Conservation (phyloP, 1,140 invertebrate genomes). For the Lasaia peninsularis region DNA sequence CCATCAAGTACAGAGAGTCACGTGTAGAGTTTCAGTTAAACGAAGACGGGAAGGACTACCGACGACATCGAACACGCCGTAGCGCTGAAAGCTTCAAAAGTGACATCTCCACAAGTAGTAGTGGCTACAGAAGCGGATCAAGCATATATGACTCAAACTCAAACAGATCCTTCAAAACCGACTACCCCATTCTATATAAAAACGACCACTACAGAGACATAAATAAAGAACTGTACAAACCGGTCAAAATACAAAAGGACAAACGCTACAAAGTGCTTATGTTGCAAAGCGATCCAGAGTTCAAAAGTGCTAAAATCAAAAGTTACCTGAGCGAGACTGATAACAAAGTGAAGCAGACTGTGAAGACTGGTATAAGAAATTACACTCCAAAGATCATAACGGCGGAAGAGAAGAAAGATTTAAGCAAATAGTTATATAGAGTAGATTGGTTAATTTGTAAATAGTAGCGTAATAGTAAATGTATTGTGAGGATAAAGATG, state of each 20-base stretch:
- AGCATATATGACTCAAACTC: slow-evolving; percentile 57
- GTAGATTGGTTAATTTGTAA: slow-evolving; percentile 60
- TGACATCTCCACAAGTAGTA: slow-evolving; percentile 64
- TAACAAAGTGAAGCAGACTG: slow-evolving; percentile 50
- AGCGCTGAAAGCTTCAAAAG: slow-evolving; percentile 66
- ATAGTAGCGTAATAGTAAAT: slow-evolving; percentile 66
- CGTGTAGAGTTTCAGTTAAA: slow-evolving; percentile 37
- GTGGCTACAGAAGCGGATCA: slow-evolving; percentile 66
- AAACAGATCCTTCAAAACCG: slow-evolving; percentile 60
- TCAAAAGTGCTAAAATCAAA: slow-evolving; percentile 80
- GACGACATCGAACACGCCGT: slow-evolving; percentile 48
- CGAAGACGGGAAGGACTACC: slow-evolving; percentile 56
- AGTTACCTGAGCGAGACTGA: slow-evolving; percentile 79
- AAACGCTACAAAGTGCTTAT: slow-evolving; percentile 69
- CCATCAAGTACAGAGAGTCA: slow-evolving; percentile 41
- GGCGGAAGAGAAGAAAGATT: slow-evolving; percentile 66
- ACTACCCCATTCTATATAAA: slow-evolving; percentile 71
- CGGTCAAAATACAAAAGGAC: slow-evolving; percentile 73
- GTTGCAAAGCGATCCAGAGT: slow-evolving; percentile 72
- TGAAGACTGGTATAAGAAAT: slow-evolving; percentile 80
- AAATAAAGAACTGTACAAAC: slow-evolving; percentile 75
- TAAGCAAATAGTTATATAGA: slow-evolving; percentile 49
- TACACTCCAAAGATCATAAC: slow-evolving; percentile 82
- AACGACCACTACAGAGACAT: slow-evolving; percentile 74
- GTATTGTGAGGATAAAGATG: slow-evolving; percentile 53